Conservation (phyloP, 2,888 invertebrate species). For the Conistra vaccinii region DNA sequence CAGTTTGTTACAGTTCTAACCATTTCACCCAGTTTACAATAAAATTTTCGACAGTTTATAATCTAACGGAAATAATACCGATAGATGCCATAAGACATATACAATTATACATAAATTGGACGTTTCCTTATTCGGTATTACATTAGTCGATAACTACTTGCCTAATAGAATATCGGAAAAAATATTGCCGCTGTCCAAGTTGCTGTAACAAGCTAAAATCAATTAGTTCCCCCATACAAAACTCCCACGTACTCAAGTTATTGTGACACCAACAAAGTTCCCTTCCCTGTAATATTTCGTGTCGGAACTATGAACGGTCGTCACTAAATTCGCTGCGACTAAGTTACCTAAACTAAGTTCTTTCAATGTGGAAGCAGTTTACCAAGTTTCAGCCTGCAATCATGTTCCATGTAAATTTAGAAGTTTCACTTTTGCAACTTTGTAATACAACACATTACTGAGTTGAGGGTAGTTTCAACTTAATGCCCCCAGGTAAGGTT, state of each 20-base stretch:
- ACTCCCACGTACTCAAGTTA: constrained; percentile 43
- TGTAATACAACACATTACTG: constrained; percentile 67
- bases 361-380: constrained; percentile 76
- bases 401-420: constrained; percentile 76
- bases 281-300: constrained; percentile 47
- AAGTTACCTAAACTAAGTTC: constrained; percentile 72
- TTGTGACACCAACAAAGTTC: constrained; percentile 55
- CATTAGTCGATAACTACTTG: constrained; percentile 1
- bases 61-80: too few relatives aligned
- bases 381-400: constrained; percentile 73
- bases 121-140: neutral
- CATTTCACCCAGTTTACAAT: too few relatives aligned
- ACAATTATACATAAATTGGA: neutral
- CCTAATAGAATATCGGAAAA: constrained; percentile 18
- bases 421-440: constrained; percentile 73
- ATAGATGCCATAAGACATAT: too few relatives aligned
- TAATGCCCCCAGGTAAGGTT: constrained; percentile 55
- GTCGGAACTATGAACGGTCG: constrained; percentile 59
- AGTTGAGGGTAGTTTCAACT: constrained; percentile 48
- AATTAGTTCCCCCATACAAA: constrained; percentile 53
- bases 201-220: constrained; percentile 27
- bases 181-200: constrained; percentile 35
- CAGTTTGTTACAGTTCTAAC: too few relatives aligned
- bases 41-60: too few relatives aligned
- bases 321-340: constrained; percentile 66